These are phyloP conservation scores for Poeciliopsis turneri DNA, from an alignment of 2,797 vertebrate genomes.

Conservation along the genomic window DNA sequence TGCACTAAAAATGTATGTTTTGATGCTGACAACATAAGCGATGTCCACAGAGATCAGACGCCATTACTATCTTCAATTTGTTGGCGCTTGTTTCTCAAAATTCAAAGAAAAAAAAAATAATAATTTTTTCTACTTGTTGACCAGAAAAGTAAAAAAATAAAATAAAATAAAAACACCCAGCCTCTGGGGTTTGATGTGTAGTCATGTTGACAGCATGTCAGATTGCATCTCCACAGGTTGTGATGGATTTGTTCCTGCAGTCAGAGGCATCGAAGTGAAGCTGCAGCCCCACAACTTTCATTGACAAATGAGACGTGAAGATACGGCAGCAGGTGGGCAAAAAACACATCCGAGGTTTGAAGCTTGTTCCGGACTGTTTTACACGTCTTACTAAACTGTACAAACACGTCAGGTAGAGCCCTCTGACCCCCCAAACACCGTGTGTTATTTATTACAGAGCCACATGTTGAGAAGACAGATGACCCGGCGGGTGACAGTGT, in stretches of 20 bases:
- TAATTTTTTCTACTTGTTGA: slow-evolving; percentile 12
- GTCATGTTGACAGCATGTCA: slow-evolving; percentile 65
- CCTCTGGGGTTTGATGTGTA: slow-evolving; percentile 59
- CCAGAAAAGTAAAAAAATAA: background rate
- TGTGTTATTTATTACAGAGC: background rate
- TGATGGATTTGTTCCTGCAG: slow-evolving; percentile 69
- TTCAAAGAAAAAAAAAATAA: slow-evolving; percentile 3
- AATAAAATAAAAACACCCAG: background rate
- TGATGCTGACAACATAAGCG: slow-evolving; percentile 4
- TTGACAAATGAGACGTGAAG: slow-evolving; percentile 43
- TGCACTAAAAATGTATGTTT: background rate
- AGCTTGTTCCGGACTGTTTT: background rate
- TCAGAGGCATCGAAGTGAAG: slow-evolving; percentile 42
- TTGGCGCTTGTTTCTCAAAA: background rate
- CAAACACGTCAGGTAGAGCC: background rate
- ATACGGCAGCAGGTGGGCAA: background rate
- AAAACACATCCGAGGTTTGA: slow-evolving; percentile 5
- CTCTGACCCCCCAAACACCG: background rate
- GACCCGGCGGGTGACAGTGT: slow-evolving; percentile 16
- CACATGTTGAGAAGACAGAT: slow-evolving; percentile 18
- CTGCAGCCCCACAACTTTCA: slow-evolving; percentile 37
- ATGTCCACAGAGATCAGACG: slow-evolving; percentile 8
- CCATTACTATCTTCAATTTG: slow-evolving; percentile 12
- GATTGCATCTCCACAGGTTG: slow-evolving; percentile 47
- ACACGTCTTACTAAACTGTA: slow-evolving; percentile 6